Evolutionary conservation across 2,888 invertebrate genomes (phyloP).

Genomic region (Lepidocyrtoides sp.): DNA sequence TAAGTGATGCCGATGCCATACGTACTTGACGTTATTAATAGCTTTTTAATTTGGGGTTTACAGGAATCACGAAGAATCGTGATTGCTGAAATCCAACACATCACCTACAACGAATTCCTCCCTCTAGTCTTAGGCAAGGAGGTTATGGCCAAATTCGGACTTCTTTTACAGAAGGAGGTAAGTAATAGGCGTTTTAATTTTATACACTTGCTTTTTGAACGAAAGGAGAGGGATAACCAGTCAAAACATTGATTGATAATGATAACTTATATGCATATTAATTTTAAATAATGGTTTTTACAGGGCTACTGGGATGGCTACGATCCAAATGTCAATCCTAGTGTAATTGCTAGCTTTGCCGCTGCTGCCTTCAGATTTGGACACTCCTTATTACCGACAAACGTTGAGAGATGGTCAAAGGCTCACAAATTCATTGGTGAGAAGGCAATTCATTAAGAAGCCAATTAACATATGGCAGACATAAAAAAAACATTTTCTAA

Average conservation of each 20-base stretch:
- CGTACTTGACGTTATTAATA: background rate
- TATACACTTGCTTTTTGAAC: background rate
- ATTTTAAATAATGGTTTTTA: slow-evolving; percentile 23
- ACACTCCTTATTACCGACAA: slow-evolving; percentile 95
- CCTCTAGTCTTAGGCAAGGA: slow-evolving; percentile 96
- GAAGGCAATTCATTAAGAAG: slow-evolving; percentile 53
- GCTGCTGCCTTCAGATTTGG: slow-evolving; percentile 97
- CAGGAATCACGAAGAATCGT: slow-evolving; percentile 93
- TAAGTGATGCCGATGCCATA: background rate
- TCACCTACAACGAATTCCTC: slow-evolving; percentile 96
- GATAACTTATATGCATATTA: background rate
- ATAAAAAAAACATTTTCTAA: background rate
- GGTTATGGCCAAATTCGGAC: slow-evolving; percentile 96
- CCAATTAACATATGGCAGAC: background rate
- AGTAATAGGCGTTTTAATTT: slow-evolving; percentile 70
- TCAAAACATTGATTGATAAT: background rate
- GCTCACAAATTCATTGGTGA: slow-evolving; percentile 97
- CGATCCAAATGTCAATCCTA: slow-evolving; percentile 94
- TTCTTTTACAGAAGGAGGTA: slow-evolving; percentile 93
- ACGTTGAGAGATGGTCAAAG: slow-evolving; percentile 97
- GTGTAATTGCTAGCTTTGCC: slow-evolving; percentile 96
- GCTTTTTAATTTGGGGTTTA: slow-evolving; percentile 67
- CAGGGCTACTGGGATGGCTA: slow-evolving; percentile 95
- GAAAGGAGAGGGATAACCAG: background rate
- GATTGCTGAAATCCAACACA: slow-evolving; percentile 95